These are phyloP conservation scores for Lucilia sericata DNA, from an alignment of 1,140 invertebrate genomes.

Conservation along the genomic window DNA sequence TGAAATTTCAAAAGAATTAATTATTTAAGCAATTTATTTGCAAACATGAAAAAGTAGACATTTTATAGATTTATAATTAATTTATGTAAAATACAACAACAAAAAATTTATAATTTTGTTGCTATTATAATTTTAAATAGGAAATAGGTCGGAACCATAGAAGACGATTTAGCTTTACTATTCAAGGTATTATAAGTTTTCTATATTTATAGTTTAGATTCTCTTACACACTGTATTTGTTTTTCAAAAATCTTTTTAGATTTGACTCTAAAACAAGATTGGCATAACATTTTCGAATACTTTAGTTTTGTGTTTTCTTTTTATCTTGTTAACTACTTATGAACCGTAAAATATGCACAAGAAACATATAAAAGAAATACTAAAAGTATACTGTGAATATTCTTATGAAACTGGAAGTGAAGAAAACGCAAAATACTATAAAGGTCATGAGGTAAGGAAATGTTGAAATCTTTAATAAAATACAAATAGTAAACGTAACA, in stretches of 20 bases:
- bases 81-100: too few species aligned
- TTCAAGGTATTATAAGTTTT: too few species aligned
- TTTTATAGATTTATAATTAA: background rate
- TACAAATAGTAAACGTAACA: background rate
- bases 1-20: background rate
- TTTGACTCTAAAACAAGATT: too few species aligned
- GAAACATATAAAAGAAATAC: background rate
- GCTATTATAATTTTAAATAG: too few species aligned
- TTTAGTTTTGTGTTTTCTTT: background rate
- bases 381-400: background rate
- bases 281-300: too few species aligned
- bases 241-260: background rate
- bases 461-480: background rate
- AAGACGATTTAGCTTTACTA: too few species aligned
- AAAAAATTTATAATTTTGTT: too few species aligned
- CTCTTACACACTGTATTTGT: background rate
- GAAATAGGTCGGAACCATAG: too few species aligned
- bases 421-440: background rate
- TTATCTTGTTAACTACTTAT: background rate
- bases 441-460: background rate
- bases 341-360: slow-evolving; percentile 5
- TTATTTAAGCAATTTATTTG: background rate
- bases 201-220: too few species aligned
- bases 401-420: background rate
- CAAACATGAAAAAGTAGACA: background rate